These are phyloP conservation scores for Globodera ellingtonae DNA, from an alignment of 1,140 invertebrate species.

Conservation along the genomic window DNA sequence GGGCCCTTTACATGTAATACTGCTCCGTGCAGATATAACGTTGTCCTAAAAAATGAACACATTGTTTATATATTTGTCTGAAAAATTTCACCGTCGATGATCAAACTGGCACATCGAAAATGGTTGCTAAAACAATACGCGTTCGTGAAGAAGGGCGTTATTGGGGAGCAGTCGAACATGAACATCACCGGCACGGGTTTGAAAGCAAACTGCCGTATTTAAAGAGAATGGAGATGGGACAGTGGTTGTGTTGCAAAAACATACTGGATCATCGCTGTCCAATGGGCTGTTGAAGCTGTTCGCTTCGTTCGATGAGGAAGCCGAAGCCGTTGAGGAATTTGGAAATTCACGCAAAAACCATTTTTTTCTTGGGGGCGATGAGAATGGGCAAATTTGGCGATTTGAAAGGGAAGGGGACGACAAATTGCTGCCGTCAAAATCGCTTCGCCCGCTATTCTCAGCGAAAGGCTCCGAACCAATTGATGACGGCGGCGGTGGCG, in stretches of 20 bases:
- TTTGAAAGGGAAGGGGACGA: background rate
- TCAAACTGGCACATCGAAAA: constrained; percentile 33
- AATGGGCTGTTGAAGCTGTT: constrained; percentile 1
- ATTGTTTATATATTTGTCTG: constrained; percentile 16
- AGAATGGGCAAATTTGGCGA: background rate
- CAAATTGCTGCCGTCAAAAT: background rate
- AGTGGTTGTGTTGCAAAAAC: background rate
- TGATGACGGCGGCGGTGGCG: background rate
- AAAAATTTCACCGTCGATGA: constrained; percentile 33
- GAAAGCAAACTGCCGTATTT: background rate
- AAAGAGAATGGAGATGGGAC: background rate
- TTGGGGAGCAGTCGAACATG: constrained; percentile 23
- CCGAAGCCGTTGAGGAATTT: background rate
- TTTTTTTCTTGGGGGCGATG: background rate
- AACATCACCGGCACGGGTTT: constrained; percentile 31
- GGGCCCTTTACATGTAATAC: constrained; percentile 25
- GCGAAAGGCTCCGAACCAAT: background rate
- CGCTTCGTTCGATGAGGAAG: background rate
- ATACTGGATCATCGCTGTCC: background rate
- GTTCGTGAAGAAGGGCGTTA: constrained; percentile 35
- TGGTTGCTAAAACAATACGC: constrained; percentile 42
- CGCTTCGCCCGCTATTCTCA: background rate
- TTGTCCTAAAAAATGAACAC: background rate
- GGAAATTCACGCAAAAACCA: background rate
- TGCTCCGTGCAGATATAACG: constrained; percentile 34